A percentile compares a stretch with the other conserved stretches of the same genome.
These are phyloP conservation scores for Gymnocephalus cernua DNA, from an alignment of 2,113 vertebrate species.

Conservation along the genomic window DNA sequence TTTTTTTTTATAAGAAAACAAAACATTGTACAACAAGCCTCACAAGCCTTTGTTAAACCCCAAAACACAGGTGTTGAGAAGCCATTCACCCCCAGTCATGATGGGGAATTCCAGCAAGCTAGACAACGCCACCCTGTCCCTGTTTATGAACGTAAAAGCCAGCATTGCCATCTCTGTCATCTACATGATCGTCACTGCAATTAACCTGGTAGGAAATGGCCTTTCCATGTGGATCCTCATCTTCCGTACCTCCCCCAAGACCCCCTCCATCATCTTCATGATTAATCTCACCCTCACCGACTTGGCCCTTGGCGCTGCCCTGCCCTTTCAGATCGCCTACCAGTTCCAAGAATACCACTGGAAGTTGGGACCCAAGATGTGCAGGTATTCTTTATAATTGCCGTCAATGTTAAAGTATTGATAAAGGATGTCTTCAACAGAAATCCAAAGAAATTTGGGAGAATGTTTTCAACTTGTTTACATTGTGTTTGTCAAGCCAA, in stretches of 20 bases:
- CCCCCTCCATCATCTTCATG: slow-evolving; percentile 93
- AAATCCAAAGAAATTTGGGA: neutral
- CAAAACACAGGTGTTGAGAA: slow-evolving; percentile 21
- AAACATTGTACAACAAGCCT: neutral
- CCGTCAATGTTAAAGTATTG: neutral
- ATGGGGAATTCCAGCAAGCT: slow-evolving; percentile 73
- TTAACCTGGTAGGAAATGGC: slow-evolving; percentile 90
- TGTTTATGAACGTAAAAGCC: slow-evolving; percentile 81
- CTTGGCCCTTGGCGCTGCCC: slow-evolving; percentile 85
- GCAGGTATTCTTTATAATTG: slow-evolving; percentile 78
- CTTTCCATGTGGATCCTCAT: slow-evolving; percentile 91
- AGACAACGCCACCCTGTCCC: slow-evolving; percentile 85
- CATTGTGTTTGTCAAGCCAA: neutral
- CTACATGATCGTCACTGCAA: slow-evolving; percentile 85
- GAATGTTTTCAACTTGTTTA: neutral
- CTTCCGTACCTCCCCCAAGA: slow-evolving; percentile 88
- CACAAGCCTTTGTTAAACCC: neutral
- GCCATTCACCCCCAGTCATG: slow-evolving; percentile 48
- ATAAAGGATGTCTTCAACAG: neutral
- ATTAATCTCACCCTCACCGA: slow-evolving; percentile 94
- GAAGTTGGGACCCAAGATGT: slow-evolving; percentile 84
- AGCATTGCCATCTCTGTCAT: slow-evolving; percentile 81
- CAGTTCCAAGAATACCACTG: slow-evolving; percentile 87
- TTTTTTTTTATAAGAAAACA: neutral
- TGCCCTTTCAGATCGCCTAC: slow-evolving; percentile 94